Conservation (phyloP, 1,140 invertebrate genomes). For the Caerostris darwini region DNA sequence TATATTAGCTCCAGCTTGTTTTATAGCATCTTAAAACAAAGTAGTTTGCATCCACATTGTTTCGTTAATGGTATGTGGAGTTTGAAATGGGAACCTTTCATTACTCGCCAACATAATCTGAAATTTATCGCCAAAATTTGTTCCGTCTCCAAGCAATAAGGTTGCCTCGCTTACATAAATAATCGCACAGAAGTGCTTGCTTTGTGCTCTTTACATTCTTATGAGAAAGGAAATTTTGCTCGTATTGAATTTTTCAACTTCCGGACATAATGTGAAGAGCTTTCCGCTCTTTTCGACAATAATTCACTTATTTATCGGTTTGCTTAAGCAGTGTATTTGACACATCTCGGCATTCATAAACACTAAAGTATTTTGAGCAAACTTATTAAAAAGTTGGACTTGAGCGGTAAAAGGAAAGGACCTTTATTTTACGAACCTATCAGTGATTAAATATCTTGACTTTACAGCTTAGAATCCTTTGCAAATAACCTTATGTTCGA, state of each 20-base stretch:
- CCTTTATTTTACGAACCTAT: constrained; percentile 47
- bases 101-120: constrained; percentile 68
- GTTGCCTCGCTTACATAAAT: constrained; percentile 70
- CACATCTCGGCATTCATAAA: constrained; percentile 49
- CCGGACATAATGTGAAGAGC: constrained; percentile 46
- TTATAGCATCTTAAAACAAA: constrained; percentile 72
- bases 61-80: constrained; percentile 63
- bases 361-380: constrained; percentile 47
- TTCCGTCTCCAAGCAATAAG: constrained; percentile 71
- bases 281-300: constrained; percentile 50
- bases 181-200: constrained; percentile 50
- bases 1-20: constrained; percentile 42
- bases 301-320: constrained; percentile 76
- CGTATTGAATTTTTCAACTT: constrained; percentile 68
- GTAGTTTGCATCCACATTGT: constrained; percentile 62
- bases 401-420: constrained; percentile 49
- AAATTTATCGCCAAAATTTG: constrained; percentile 77
- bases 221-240: constrained; percentile 54
- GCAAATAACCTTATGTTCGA: neutral
- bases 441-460: constrained; percentile 55
- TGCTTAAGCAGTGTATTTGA: constrained; percentile 65
- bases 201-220: constrained; percentile 48
- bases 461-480: constrained; percentile 35
- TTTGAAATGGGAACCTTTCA: constrained; percentile 66
- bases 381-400: constrained; percentile 66